Conservation (phyloP, 1,140 invertebrate genomes). For the Macrostomum lignano region DNA sequence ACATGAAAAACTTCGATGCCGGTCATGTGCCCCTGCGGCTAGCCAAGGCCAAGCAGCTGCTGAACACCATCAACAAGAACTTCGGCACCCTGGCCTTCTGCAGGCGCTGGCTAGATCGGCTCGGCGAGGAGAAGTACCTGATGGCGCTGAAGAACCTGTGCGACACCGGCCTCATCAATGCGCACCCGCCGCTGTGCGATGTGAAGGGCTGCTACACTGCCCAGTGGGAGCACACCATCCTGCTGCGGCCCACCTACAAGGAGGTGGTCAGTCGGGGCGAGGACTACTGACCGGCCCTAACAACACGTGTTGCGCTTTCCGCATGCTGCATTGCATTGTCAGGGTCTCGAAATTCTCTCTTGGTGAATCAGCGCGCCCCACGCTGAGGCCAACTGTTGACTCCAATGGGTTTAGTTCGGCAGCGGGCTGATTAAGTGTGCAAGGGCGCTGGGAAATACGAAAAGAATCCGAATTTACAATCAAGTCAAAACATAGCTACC, state of each 20-base stretch:
- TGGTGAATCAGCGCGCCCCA: no score
- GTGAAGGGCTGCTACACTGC: constrained; percentile 91
- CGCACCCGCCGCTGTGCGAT: constrained; percentile 91
- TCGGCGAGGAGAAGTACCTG: constrained; percentile 82
- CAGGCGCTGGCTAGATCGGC: constrained; percentile 82
- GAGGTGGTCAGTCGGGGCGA: constrained; percentile 79
- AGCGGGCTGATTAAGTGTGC: no score
- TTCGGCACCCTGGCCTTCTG: constrained; percentile 95
- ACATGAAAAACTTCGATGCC: constrained; percentile 94
- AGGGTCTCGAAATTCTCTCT: no score
- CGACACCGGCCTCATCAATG: constrained; percentile 51
- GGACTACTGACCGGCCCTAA: constrained; percentile 81
- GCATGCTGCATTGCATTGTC: no score
- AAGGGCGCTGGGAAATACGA: no score
- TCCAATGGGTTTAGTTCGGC: no score
- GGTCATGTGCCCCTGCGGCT: constrained; percentile 44
- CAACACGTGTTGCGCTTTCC: no score
- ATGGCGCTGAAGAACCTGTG: constrained; percentile 93
- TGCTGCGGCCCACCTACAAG: constrained; percentile 86
- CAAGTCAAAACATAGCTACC: no score
- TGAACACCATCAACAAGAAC: constrained; percentile 83
- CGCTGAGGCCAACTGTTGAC: no score
- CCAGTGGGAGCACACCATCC: constrained; percentile 93
- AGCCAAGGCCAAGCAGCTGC: constrained; percentile 60
- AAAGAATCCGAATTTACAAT: no score